Base-by-base conservation (phyloP, 2,113 vertebrate genomes). In the Eulemur macaco region DNA sequence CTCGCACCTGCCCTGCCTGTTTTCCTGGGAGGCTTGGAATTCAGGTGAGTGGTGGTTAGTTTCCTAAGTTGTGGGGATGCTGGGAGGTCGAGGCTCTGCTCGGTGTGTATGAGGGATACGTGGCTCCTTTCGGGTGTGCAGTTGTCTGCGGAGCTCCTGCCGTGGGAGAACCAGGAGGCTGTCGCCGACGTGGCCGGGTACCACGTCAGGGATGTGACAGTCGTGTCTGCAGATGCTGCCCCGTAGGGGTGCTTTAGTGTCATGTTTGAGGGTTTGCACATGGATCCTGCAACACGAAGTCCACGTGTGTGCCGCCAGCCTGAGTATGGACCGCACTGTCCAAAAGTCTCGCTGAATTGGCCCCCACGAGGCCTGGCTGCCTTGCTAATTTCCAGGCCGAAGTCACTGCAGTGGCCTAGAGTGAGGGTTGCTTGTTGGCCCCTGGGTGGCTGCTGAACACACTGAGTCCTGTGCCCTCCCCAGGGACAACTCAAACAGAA, bases 231-330 rank as follows among this genome's bases (percentile, higher is more conserved):
- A 5, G 9, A 34, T 34, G 66, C 34, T 6, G 11, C 50, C n/a
- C n/a, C 9, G 1, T 3, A 1, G 6, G 25, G 39, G 7, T 1
- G 9, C 39, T 42, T 45, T 2, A 9, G 5, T 1, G 25, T 8
- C 29, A 0, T 5, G 0, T n/a, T 4, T 47, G 13, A 27, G 6
- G 63, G 64, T n/a, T 71, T 34, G 27, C 27, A 18, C 9, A 1
- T 0, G 6, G 54, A 42, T 18, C 20, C 18, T n/a, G 58, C n/a
- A 27, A 56, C 3, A 0, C 66, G 4, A 1, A 20, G 37, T 25
- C 10, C 42, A 0, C 5, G 4, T 0, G 0, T 2, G 23, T 8
- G 0, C 31, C 2, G 3, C 10, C 42, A 0, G 14, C 34, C 31
- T 31, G 21, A 13, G 4, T n/a, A 4, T 37, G 31, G 5, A 15